Evolutionary conservation across 2,888 invertebrate genomes (phyloP).

Genomic region (Ligdia adustata): DNA sequence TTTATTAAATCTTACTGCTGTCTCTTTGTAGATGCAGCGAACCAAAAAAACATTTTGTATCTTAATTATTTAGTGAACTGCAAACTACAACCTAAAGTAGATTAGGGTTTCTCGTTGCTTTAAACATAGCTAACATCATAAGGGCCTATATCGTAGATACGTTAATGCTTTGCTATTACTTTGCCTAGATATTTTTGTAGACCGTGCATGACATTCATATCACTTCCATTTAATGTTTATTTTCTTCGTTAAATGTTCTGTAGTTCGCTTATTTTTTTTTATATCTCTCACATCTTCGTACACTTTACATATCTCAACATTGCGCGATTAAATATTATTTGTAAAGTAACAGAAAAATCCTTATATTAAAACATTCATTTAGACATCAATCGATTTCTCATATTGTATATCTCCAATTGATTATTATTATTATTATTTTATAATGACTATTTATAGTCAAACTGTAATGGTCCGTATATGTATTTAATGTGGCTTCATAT

Average conservation of each 20-base stretch:
- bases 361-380: background rate
- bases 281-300: constrained; percentile 6
- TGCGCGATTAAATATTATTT: constrained; percentile 14
- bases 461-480: constrained; percentile 41
- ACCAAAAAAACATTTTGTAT: no score
- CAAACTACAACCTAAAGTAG: no score
- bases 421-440: constrained; percentile 17
- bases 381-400: constrained; percentile 5
- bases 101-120: no score
- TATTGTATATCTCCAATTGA: constrained; percentile 2
- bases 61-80: no score
- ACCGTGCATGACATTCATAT: constrained; percentile 27
- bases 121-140: no score
- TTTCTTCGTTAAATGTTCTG: no score
- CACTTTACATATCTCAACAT: constrained; percentile 8
- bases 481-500: constrained; percentile 60
- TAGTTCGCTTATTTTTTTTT: background rate
- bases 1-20: no score
- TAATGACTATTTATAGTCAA: constrained; percentile 38
- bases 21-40: no score
- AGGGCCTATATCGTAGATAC: no score
- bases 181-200: constrained; percentile 13
- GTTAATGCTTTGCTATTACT: constrained; percentile 41
- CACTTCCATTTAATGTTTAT: constrained; percentile 2
- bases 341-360: background rate